Base-by-base conservation (phyloP, 2,113 vertebrate species). In the Albula glossodonta region DNA sequence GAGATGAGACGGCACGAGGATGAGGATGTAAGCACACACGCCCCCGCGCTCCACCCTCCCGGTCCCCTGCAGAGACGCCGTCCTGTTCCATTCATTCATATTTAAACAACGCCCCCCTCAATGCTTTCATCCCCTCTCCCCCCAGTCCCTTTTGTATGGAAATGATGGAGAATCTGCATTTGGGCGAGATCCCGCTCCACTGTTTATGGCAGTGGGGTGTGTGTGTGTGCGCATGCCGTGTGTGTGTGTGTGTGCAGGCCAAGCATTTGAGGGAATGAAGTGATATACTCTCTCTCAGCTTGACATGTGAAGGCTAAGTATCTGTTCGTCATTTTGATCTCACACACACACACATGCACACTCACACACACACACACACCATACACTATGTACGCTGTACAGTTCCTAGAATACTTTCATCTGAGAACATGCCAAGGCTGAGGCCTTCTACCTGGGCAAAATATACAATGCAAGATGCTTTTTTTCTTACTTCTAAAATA, bases 41-140 rank as follows among this genome's bases (percentile, higher is more conserved):
- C 6, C 53, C 53, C 53, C 53, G 60, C 11, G 10, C 60, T 15
- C 12, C 60, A 3, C 11, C 60, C 15, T 63, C 60, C 10, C 60
- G 60, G 6, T 5, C 77, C 77, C 77, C 74, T n/a, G 50, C 66
- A 13, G 51, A 77, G 83, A 51, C 5, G 0, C 13, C 51, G 17
- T 4, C n/a, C 19, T 31, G 77, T 85, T 15, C 3, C n/a, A 3
- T 70, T 70, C 78, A 85, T 80, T 80, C 77, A 85, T 80, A 85
- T 85, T 85, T 85, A 85, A 81, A 31, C 84, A 13, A 5, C 12
- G 78, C 25, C 51, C 41, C 52, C 17, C 0, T 53, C 31, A 22
- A 11, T 11, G 80, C 80, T 31, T 81, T 56, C 78, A 80, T 78
- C 70, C 51, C 48, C 49, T 66, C 48, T 12, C n/a, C 6, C 6